Evolutionary conservation across 2,113 vertebrate species (phyloP).

Genomic region (Tenebrosternarchus preto): DNA sequence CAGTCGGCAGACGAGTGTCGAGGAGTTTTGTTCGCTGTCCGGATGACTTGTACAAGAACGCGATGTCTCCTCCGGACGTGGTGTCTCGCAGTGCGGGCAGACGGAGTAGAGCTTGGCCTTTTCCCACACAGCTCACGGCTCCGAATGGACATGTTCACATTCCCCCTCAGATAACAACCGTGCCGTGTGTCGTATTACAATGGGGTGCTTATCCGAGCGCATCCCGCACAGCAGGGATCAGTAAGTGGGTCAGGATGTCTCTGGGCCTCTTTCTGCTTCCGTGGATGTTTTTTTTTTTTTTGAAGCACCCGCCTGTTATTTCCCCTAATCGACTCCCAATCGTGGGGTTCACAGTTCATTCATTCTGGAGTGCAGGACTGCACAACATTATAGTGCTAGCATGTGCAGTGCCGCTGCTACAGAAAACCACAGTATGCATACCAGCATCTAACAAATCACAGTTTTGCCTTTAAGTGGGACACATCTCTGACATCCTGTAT

Average conservation of each 20-base stretch:
- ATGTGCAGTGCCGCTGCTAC: too few relatives aligned
- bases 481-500: too few relatives aligned
- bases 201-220: slow-evolving; percentile 41
- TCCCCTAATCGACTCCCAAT: not conserved
- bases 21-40: too few relatives aligned
- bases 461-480: too few relatives aligned
- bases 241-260: slow-evolving; percentile 46
- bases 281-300: slow-evolving; percentile 38
- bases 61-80: not conserved
- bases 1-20: not conserved
- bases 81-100: not conserved
- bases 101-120: slow-evolving; percentile 9
- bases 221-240: slow-evolving; percentile 36
- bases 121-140: slow-evolving; percentile 12
- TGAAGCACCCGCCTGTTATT: slow-evolving; percentile 40
- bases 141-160: slow-evolving; percentile 22
- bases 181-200: slow-evolving; percentile 32
- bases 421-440: too few relatives aligned
- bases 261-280: not conserved
- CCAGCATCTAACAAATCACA: too few relatives aligned
- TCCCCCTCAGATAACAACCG: not conserved
- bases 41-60: too few relatives aligned
- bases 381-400: too few relatives aligned
- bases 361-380: not conserved
- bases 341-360: not conserved